Conservation (phyloP, 2,888 invertebrate genomes). For the Caprella mutica region DNA sequence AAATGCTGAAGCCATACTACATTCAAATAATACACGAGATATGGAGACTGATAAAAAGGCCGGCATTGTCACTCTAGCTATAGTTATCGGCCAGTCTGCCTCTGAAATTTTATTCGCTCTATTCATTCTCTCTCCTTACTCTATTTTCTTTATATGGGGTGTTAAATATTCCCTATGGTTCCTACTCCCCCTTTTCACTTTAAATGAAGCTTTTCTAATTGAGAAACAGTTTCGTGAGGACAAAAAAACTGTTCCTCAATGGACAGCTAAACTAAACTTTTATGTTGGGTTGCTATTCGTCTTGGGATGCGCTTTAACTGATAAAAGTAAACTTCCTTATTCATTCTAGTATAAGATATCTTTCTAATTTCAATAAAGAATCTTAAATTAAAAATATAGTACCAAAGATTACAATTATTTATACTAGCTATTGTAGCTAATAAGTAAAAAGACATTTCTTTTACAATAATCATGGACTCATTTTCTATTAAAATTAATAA, state of each 20-base stretch:
- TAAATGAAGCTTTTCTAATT: conserved; percentile 77
- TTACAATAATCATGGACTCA: too few species aligned
- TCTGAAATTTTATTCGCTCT: conserved; percentile 83
- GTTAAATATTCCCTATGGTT: conserved; percentile 79
- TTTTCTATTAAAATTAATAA: conserved; percentile 7
- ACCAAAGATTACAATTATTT: too few species aligned
- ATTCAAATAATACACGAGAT: conserved; percentile 89
- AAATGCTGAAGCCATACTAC: conserved; percentile 88
- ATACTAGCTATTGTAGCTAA: too few species aligned
- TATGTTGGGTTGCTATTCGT: conserved; percentile 83
- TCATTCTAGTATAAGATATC: too few species aligned
- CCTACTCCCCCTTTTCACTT: conserved; percentile 71
- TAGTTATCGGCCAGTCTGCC: conserved; percentile 76
- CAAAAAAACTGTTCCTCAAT: conserved; percentile 69
- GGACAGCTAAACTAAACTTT: conserved; percentile 80
- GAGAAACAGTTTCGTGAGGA: conserved; percentile 76
- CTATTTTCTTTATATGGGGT: conserved; percentile 72
- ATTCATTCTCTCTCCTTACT: conserved; percentile 79
- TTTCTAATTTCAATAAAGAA: too few species aligned
- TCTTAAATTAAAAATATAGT: too few species aligned
- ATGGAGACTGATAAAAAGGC: conserved; percentile 74
- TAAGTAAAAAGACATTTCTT: too few species aligned
- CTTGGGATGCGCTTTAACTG: conserved; percentile 47
- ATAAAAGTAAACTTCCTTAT: conserved; percentile 29
- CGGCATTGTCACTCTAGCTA: conserved; percentile 89